Conservation (phyloP, 1,140 invertebrate species). For the Drosophila saltans region DNA sequence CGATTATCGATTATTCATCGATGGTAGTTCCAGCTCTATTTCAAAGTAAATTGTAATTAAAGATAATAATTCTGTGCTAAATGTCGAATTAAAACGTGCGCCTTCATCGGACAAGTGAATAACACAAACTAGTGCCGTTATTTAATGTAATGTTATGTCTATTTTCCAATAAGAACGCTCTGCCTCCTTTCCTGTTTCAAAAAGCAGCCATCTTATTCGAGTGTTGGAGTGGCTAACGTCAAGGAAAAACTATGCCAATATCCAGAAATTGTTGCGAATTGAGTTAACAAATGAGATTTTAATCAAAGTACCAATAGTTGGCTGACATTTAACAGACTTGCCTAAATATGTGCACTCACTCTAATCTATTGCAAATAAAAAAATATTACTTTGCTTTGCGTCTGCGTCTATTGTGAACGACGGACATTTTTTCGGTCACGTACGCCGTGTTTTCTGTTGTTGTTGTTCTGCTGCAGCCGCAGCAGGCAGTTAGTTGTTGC, state of each 20-base stretch:
- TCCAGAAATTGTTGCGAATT: not conserved
- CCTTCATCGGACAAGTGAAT: not conserved
- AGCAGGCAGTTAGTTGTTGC: conserved; percentile 1
- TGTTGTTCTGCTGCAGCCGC: conserved; percentile 15
- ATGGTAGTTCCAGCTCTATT: not conserved
- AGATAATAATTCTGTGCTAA: not conserved
- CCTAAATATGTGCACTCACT: conserved; percentile 51
- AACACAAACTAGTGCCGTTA: not conserved
- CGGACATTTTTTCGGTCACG: conserved; percentile 69
- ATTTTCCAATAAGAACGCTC: not conserved
- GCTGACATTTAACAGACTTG: not conserved
- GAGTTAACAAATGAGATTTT: not conserved
- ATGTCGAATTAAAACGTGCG: not conserved
- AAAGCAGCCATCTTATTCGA: conserved; percentile 5
- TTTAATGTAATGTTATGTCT: not conserved
- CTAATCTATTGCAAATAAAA: conserved; percentile 78
- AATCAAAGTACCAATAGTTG: too few species aligned
- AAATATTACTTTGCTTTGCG: conserved; percentile 39
- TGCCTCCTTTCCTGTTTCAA: not conserved
- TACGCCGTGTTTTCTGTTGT: conserved; percentile 58
- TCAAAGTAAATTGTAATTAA: not conserved
- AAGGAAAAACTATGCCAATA: not conserved
- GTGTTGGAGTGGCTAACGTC: not conserved
- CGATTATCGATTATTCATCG: too few species aligned
- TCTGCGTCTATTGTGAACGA: conserved; percentile 71